Percentiles rank a stretch among this genome's conserved stretches.
These are phyloP conservation scores for Saimiri boliviensis DNA, from an alignment of 2,113 vertebrate genomes.

Conservation along the genomic window DNA sequence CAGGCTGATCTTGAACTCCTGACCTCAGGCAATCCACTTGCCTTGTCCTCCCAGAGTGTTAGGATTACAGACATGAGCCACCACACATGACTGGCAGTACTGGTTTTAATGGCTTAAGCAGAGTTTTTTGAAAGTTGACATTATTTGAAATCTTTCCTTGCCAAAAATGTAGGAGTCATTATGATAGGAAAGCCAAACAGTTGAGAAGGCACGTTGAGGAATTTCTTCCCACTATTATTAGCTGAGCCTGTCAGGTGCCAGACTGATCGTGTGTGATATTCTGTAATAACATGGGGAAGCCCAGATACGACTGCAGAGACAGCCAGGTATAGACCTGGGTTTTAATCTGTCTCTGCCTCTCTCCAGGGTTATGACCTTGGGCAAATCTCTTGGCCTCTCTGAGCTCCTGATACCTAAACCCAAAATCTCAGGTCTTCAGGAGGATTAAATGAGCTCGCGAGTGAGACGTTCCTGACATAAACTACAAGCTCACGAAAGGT, in stretches of 20 bases:
- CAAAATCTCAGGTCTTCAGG: background rate
- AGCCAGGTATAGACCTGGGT: too few relatives aligned
- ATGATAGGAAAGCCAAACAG: background rate
- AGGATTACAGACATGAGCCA: too few relatives aligned
- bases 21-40: too few relatives aligned
- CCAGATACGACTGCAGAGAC: background rate
- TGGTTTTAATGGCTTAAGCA: background rate
- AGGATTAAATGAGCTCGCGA: background rate
- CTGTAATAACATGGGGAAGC: background rate
- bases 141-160: background rate
- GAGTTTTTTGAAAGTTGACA: background rate
- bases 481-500: background rate
- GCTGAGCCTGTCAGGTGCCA: background rate
- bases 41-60: too few relatives aligned
- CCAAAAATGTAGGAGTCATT: background rate
- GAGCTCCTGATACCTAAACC: background rate
- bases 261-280: background rate
- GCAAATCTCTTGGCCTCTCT: background rate
- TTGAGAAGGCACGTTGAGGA: background rate
- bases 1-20: too few relatives aligned
- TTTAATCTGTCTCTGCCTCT: background rate
- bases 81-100: rapidly evolving
- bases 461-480: background rate
- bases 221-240: background rate
- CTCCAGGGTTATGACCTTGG: background rate